phyloP scores from a whole-genome alignment of 2,797 vertebrate genomes.

The Paguma larvata region DNA sequence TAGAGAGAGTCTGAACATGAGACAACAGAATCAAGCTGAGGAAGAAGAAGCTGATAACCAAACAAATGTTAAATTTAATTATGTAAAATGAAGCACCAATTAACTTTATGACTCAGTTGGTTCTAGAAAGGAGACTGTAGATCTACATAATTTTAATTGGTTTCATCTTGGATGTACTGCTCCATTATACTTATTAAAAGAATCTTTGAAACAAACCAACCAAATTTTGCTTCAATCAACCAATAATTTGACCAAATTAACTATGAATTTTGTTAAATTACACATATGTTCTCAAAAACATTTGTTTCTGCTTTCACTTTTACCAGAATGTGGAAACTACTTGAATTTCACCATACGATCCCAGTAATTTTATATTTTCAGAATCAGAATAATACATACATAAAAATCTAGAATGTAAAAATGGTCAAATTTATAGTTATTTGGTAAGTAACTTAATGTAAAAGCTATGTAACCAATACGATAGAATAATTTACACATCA shows the following conservation, averaged over 20 bases:
- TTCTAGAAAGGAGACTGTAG: not conserved
- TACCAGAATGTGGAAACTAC: not conserved
- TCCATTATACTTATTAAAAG: not conserved
- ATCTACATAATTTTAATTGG: not conserved
- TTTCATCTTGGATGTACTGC: not conserved
- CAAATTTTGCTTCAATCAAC: not conserved
- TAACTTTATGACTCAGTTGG: not conserved
- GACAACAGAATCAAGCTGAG: not conserved
- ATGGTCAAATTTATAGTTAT: not conserved
- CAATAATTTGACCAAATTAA: not conserved
- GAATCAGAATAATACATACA: not conserved
- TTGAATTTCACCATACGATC: not conserved
- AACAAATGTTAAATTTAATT: not conserved
- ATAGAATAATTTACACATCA: not conserved
- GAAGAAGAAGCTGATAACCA: not conserved
- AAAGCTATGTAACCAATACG: not conserved
- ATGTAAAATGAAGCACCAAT: not conserved
- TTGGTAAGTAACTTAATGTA: not conserved
- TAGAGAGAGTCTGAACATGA: not conserved
- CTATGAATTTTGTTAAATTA: not conserved
- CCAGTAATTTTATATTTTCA: not conserved
- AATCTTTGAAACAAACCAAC: not conserved
- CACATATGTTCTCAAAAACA: not conserved
- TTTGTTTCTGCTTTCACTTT: not conserved
- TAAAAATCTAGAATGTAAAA: not conserved